Evolutionary conservation across 1,140 invertebrate genomes (phyloP).

Genomic region (Liolophura sinensis): DNA sequence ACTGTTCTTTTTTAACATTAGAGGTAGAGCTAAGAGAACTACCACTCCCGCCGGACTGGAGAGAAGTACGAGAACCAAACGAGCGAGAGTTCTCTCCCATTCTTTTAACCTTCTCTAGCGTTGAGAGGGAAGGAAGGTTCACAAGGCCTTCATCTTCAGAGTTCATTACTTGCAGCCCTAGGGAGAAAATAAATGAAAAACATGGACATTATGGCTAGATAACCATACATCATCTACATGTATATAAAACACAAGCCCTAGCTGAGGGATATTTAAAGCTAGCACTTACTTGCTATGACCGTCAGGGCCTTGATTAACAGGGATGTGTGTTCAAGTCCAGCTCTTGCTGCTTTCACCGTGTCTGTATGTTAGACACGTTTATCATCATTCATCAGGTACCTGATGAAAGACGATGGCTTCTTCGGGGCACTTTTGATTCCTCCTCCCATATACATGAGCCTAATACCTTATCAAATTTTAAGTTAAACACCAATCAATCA

Average conservation of each 20-base stretch:
- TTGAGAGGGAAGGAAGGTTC: slow-evolving; percentile 32
- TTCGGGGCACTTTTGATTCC: too few relatives aligned
- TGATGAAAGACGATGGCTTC: too few relatives aligned
- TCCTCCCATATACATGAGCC: too few relatives aligned
- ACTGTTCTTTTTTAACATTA: too few relatives aligned
- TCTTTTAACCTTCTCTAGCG: slow-evolving; percentile 38
- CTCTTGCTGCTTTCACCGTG: background rate
- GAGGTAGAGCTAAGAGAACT: too few relatives aligned
- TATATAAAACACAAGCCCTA: background rate
- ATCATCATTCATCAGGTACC: too few relatives aligned
- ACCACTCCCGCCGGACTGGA: slow-evolving; percentile 12
- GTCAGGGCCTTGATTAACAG: background rate
- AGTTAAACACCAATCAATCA: too few relatives aligned
- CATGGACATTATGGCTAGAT: background rate
- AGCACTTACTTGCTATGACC: background rate
- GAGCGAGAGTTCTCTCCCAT: slow-evolving; percentile 24
- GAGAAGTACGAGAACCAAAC: slow-evolving; percentile 31
- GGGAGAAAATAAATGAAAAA: background rate
- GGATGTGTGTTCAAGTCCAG: background rate
- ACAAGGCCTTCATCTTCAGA: slow-evolving; percentile 22
- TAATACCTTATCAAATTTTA: too few relatives aligned
- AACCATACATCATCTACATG: background rate
- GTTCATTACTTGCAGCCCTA: slow-evolving; percentile 32
- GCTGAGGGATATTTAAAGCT: too few relatives aligned
- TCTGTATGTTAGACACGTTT: too few relatives aligned